phyloP scores from a whole-genome alignment of 2,888 invertebrate species.

The Anticlea derivata region DNA sequence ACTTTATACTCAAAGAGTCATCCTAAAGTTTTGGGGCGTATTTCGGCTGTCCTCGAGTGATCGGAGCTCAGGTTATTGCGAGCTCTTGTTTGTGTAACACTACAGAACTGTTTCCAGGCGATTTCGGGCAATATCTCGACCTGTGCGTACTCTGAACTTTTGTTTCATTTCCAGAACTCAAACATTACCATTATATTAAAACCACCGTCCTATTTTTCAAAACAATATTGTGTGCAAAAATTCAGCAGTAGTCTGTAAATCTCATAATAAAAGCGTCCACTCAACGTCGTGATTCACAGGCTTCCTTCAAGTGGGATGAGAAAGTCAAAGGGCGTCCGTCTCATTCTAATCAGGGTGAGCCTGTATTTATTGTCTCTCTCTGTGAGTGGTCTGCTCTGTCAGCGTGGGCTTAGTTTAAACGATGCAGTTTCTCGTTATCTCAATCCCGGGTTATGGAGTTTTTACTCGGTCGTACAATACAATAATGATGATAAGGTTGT shows the following conservation, averaged over 20 bases:
- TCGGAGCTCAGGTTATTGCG: conserved; percentile 66
- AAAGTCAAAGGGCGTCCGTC: conserved; percentile 48
- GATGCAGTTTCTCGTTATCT: conserved; percentile 61
- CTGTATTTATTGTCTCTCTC: conserved; percentile 49
- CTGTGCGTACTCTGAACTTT: conserved; percentile 30
- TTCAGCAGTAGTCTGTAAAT: conserved; percentile 47
- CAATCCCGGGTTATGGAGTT: conserved; percentile 50
- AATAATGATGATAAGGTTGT: conserved; percentile 40
- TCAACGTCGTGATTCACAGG: conserved; percentile 53
- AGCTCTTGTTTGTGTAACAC: conserved; percentile 71
- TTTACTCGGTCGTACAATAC: conserved; percentile 44
- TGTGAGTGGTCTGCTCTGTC: conserved; percentile 47
- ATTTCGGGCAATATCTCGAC: conserved; percentile 67
- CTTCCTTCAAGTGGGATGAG: conserved; percentile 50
- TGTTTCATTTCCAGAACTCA: conserved; percentile 21
- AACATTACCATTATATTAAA: conserved; percentile 23
- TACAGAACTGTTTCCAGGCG: conserved; percentile 63
- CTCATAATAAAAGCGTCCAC: conserved; percentile 58
- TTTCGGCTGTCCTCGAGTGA: conserved; percentile 69
- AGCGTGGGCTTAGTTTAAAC: conserved; percentile 52
- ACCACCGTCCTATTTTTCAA: conserved; percentile 14
- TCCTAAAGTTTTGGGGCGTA: conserved; percentile 60
- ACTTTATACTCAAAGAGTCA: conserved; percentile 67
- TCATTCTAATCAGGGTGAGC: conserved; percentile 45
- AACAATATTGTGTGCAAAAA: conserved; percentile 21